phyloP scores from a whole-genome alignment of 2,797 vertebrate genomes.

The Scomberomorus guttatus region DNA sequence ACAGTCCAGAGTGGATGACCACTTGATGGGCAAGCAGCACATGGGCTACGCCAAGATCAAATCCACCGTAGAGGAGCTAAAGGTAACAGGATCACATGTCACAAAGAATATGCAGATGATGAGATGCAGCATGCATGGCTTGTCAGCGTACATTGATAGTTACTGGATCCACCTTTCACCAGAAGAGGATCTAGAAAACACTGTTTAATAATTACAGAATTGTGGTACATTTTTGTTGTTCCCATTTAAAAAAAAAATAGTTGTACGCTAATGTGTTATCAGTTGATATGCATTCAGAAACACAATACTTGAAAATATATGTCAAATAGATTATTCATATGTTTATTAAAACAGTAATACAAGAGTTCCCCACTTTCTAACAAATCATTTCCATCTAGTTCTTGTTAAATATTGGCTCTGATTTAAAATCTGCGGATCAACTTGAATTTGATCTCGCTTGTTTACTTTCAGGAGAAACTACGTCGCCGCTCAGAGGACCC shows the following conservation, averaged over 20 bases:
- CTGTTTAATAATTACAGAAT: not conserved
- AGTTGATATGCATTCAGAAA: not conserved
- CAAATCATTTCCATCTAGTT: not conserved
- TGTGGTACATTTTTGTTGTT: not conserved
- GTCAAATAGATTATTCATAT: not conserved
- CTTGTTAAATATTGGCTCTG: not conserved
- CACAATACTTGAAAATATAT: not conserved
- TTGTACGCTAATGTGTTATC: not conserved
- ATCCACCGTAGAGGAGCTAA: conserved; percentile 98
- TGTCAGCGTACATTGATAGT: not conserved
- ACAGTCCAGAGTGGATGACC: conserved; percentile 97
- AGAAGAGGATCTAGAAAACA: not conserved
- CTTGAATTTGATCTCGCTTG: not conserved
- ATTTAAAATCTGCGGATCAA: not conserved
- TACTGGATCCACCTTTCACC: not conserved
- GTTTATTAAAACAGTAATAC: not conserved
- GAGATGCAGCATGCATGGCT: not conserved
- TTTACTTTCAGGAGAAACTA: conserved; percentile 84
- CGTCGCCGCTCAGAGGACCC: conserved; percentile 91
- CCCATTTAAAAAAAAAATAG: too few species aligned
- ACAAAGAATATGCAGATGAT: not conserved
- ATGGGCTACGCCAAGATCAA: conserved; percentile 99
- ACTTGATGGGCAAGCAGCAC: conserved; percentile 99
- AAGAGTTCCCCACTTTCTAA: not conserved
- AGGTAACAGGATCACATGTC: conserved; percentile 82